phyloP scores from a whole-genome alignment of 2,888 invertebrate species.

The Drosophila paracracens region DNA sequence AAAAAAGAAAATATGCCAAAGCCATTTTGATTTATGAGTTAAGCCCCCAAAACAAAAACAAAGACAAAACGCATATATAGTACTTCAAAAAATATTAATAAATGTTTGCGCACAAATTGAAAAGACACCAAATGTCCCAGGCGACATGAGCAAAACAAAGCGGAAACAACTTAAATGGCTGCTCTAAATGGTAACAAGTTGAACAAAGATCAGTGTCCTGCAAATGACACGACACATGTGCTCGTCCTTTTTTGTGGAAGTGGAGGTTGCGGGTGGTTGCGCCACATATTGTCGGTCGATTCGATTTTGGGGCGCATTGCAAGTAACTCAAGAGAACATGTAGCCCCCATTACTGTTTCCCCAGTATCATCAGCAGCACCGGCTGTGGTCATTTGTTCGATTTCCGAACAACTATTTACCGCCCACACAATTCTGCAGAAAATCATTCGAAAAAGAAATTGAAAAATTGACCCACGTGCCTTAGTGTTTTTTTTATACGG shows the following conservation, averaged over 20 bases:
- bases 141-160: conserved; percentile 10
- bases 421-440: conserved; percentile 20
- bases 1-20: conserved; percentile 37
- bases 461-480: conserved; percentile 47
- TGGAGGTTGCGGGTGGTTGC: not conserved
- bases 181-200: conserved; percentile 19
- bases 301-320: conserved; percentile 46
- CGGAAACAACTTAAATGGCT: conserved; percentile 10
- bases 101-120: conserved; percentile 58
- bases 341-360: conserved; percentile 24
- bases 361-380: conserved; percentile 16
- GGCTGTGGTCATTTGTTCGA: conserved; percentile 37
- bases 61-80: conserved; percentile 17
- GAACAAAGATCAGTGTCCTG: conserved; percentile 38
- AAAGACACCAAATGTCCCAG: conserved; percentile 46
- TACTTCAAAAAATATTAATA: conserved; percentile 62
- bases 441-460: not conserved
- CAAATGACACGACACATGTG: conserved; percentile 51
- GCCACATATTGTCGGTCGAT: conserved; percentile 46
- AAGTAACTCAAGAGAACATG: conserved; percentile 64
- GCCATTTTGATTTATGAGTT: conserved; percentile 59
- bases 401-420: conserved; percentile 19
- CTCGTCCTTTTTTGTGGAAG: not conserved
- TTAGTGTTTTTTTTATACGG: conserved; percentile 10
- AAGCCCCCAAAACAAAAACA: conserved; percentile 6